A percentile compares a stretch with the other conserved stretches of the same genome.
These are phyloP conservation scores for Sebastes fasciatus DNA, from an alignment of 2,113 vertebrate species.

Conservation along the genomic window DNA sequence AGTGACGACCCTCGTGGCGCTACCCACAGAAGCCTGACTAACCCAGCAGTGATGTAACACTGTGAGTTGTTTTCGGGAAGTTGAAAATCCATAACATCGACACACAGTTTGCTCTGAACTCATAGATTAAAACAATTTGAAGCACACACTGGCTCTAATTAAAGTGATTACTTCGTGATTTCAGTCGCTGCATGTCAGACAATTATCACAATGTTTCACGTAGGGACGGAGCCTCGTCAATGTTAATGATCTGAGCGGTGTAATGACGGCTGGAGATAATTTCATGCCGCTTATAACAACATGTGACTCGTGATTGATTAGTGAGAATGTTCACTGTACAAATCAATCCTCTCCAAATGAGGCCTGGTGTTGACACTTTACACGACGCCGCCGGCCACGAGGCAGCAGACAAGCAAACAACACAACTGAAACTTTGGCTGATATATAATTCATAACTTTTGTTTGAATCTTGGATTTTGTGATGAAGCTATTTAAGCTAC, in stretches of 20 bases:
- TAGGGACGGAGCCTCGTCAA: not conserved
- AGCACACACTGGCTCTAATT: not conserved
- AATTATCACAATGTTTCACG: not conserved
- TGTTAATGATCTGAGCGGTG: conserved; percentile 11
- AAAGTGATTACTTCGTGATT: not conserved
- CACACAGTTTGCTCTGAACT: not conserved
- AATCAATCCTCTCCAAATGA: conserved; percentile 50
- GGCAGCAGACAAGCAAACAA: not conserved
- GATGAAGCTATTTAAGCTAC: not conserved
- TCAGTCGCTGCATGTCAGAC: not conserved
- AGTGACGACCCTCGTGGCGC: not conserved
- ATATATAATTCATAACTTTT: not conserved
- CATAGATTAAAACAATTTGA: not conserved
- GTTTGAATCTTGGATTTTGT: not conserved
- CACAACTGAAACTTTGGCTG: not conserved
- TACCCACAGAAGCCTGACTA: not conserved
- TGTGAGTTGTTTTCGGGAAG: not conserved
- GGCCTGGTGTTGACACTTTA: conserved; percentile 16
- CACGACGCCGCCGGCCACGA: not conserved
- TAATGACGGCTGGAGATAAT: conserved; percentile 1
- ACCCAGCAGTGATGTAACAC: not conserved
- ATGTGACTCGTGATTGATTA: conserved; percentile 49
- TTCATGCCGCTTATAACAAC: conserved; percentile 20
- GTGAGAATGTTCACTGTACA: conserved; percentile 20
- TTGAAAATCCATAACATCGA: no score